phyloP scores from a whole-genome alignment of 2,797 vertebrate species.

The Sebastes taczanowskii region DNA sequence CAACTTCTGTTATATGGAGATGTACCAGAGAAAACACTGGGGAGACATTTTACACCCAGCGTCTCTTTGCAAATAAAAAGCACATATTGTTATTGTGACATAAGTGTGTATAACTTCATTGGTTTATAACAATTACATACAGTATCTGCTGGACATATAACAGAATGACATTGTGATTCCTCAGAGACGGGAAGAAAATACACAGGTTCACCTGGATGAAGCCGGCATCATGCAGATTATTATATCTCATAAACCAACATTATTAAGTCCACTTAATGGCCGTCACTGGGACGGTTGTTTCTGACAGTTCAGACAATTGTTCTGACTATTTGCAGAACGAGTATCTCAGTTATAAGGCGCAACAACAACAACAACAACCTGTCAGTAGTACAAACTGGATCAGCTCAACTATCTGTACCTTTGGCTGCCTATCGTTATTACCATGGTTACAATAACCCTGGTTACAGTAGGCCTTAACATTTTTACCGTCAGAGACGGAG shows the following conservation, averaged over 20 bases:
- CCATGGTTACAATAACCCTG: neutral
- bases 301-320: neutral
- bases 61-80: neutral
- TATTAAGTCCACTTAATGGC: neutral
- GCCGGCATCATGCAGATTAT: conserved; percentile 16
- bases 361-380: neutral
- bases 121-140: conserved; percentile 36
- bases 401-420: neutral
- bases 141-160: conserved; percentile 31
- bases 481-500: neutral
- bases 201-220: neutral
- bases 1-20: neutral
- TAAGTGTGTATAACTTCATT: neutral
- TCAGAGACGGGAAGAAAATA: neutral
- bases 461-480: neutral
- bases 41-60: neutral
- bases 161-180: neutral
- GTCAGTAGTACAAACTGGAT: neutral
- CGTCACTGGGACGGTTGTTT: neutral
- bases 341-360: neutral
- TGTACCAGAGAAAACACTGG: neutral
- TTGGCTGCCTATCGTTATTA: neutral
- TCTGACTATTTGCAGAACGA: neutral
- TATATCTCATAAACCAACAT: neutral
- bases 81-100: neutral